Evolutionary conservation across 1,140 invertebrate species (phyloP).

Genomic region (Drosophila biarmipes): DNA sequence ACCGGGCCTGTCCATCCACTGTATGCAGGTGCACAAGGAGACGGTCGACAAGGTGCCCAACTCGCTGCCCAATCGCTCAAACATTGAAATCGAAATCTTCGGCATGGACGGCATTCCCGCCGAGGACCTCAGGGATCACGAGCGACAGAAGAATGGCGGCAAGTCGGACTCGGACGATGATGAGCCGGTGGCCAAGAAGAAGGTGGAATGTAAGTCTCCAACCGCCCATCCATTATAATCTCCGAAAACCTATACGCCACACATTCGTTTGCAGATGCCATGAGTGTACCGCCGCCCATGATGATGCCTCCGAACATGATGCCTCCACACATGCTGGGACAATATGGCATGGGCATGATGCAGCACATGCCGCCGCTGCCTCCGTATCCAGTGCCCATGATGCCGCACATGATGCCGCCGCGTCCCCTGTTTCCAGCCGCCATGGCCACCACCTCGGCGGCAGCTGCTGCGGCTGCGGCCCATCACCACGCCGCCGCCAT

Average conservation of each 20-base stretch:
- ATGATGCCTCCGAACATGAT: conserved; percentile 87
- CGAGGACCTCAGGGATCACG: conserved; percentile 97
- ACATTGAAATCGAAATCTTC: conserved; percentile 99
- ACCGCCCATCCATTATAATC: not conserved
- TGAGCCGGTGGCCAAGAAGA: conserved; percentile 91
- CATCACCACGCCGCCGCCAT: conserved; percentile 85
- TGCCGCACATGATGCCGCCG: conserved; percentile 89
- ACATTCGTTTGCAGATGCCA: conserved; percentile 59
- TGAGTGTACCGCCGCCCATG: conserved; percentile 85
- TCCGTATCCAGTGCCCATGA: conserved; percentile 86
- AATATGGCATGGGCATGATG: conserved; percentile 85
- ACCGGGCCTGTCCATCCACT: conserved; percentile 99
- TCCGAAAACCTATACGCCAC: not conserved
- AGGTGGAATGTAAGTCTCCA: conserved; percentile 86
- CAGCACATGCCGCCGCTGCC: conserved; percentile 86
- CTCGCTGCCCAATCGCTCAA: conserved; percentile 98
- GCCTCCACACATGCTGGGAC: conserved; percentile 86
- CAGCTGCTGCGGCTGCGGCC: conserved; percentile 76
- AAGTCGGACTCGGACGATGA: conserved; percentile 91
- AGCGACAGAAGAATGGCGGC: conserved; percentile 91
- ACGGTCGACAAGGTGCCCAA: conserved; percentile 99
- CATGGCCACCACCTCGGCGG: conserved; percentile 87
- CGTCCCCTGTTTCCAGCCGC: conserved; percentile 92
- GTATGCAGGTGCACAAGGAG: conserved; percentile 99
- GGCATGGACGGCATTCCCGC: conserved; percentile 99